phyloP scores from a whole-genome alignment of 2,888 invertebrate genomes.

The Melanophora roralis region DNA sequence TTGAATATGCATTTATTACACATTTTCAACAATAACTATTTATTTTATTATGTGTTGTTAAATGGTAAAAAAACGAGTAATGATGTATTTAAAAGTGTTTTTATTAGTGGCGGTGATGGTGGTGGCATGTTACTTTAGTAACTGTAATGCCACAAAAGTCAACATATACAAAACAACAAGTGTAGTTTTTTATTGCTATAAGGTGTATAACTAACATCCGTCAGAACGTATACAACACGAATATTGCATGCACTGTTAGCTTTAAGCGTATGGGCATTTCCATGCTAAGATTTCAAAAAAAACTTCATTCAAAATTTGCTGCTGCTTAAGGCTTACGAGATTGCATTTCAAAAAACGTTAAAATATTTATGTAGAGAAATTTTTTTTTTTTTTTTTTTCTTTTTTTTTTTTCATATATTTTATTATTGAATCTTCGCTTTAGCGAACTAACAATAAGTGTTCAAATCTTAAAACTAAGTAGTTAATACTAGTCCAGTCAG shows the following conservation, averaged over 20 bases:
- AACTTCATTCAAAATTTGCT: too few species aligned
- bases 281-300: too few species aligned
- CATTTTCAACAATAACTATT: conserved; percentile 29
- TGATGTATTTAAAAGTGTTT: background rate
- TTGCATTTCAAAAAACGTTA: too few species aligned
- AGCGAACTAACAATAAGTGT: too few species aligned
- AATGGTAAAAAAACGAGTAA: background rate
- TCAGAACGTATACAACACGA: conserved; percentile 7
- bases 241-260: conserved; percentile 34
- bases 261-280: conserved; percentile 1
- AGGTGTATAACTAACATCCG: background rate
- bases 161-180: conserved; percentile 25
- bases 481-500: too few species aligned
- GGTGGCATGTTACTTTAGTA: conserved; percentile 35
- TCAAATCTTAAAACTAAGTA: too few species aligned
- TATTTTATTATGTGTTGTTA: background rate
- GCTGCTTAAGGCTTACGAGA: too few species aligned
- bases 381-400: too few species aligned
- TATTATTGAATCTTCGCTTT: too few species aligned
- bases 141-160: conserved; percentile 6
- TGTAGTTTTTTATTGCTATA: conserved; percentile 1
- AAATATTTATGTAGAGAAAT: too few species aligned
- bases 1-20: conserved; percentile 73
- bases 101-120: background rate
- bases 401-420: too few species aligned